Evolutionary conservation across 1,140 invertebrate genomes (phyloP).

Genomic region (Ctenoplectra terminalis): DNA sequence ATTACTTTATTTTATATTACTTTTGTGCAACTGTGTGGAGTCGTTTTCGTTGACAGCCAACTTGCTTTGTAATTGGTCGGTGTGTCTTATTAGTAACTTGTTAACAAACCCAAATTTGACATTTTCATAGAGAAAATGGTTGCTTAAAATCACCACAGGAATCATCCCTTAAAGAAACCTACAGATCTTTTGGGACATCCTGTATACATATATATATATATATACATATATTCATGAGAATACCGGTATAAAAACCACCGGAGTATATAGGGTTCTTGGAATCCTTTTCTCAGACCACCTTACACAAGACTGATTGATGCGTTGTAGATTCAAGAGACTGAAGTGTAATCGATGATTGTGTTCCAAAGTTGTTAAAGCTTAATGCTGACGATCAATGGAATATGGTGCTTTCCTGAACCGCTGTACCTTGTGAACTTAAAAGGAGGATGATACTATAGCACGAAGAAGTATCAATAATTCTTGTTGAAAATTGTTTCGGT

Average conservation of each 20-base stretch:
- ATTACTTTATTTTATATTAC: no score
- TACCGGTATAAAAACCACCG: neutral
- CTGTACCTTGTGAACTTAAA: neutral
- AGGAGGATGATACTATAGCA: neutral
- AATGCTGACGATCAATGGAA: conserved; percentile 27
- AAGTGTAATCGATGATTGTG: conserved; percentile 50
- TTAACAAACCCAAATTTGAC: no score
- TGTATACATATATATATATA: neutral
- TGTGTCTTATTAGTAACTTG: no score
- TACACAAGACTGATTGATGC: conserved; percentile 67
- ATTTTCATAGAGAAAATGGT: no score
- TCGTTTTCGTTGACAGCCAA: no score
- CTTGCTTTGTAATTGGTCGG: no score
- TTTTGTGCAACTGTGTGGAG: no score
- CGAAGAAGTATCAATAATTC: neutral
- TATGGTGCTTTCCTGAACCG: neutral
- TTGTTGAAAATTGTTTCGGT: neutral
- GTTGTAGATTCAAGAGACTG: conserved; percentile 67
- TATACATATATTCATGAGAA: neutral
- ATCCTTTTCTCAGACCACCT: conserved; percentile 7
- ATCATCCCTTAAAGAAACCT: no score
- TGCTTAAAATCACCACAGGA: no score
- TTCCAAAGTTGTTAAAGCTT: conserved; percentile 62
- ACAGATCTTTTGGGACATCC: no score
- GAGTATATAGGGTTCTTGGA: neutral